Percentiles rank a stretch among this genome's conserved stretches.
Conservation (phyloP, 2,797 vertebrate species). For the Denticeps clupeoides region DNA sequence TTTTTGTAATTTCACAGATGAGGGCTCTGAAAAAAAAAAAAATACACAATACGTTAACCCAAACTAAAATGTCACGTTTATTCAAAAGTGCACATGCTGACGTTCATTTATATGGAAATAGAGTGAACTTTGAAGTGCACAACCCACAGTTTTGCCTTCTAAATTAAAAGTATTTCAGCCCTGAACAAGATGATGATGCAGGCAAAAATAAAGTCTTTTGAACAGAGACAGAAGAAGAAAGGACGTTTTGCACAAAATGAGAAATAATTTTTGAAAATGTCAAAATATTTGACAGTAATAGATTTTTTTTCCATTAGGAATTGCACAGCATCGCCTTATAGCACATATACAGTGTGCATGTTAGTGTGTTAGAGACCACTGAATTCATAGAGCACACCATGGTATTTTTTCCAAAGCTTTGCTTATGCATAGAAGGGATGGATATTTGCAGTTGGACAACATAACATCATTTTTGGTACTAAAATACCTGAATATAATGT, state of each 20-base stretch:
- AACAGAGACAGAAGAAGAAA: slow-evolving; percentile 20
- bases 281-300: background rate
- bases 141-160: slow-evolving; percentile 21
- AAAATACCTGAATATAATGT: no score
- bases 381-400: no score
- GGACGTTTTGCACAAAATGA: background rate
- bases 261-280: slow-evolving; percentile 11
- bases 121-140: slow-evolving; percentile 28
- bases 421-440: no score
- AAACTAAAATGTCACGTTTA: slow-evolving; percentile 36
- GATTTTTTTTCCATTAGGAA: no score
- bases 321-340: slow-evolving; percentile 4
- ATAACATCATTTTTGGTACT: no score
- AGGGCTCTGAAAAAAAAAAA: slow-evolving; percentile 34
- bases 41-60: slow-evolving; percentile 34
- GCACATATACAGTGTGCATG: no score
- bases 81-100: slow-evolving; percentile 31
- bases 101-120: slow-evolving; percentile 36
- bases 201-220: slow-evolving; percentile 15
- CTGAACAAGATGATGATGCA: slow-evolving; percentile 14
- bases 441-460: no score
- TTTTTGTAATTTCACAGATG: slow-evolving; percentile 36
- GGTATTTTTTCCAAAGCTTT: no score
- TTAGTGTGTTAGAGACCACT: no score
- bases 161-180: slow-evolving; percentile 28